Base-by-base conservation (phyloP, 2,797 vertebrate species). In the Vipera latastei region DNA sequence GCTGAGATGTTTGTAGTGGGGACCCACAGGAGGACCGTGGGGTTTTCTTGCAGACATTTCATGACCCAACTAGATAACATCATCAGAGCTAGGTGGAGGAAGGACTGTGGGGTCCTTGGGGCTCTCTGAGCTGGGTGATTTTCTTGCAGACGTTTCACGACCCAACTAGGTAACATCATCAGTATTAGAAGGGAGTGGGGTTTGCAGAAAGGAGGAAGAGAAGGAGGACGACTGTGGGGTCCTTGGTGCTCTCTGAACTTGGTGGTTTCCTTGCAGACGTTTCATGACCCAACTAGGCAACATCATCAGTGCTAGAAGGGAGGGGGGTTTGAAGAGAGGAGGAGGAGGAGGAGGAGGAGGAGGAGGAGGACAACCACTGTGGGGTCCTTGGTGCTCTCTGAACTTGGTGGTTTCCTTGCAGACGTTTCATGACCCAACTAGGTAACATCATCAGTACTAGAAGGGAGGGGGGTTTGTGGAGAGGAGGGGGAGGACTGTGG, bases 271-370 rank as follows among this genome's bases (percentile, higher is more conserved):
- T 65, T 5, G 61, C 61, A 14, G 26, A n/a, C 1, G 1, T 65
- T n/a, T 65, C 26, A 6, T 5, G 11, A 65, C 28, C 28, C 63
- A 65, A 2, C 12, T 65, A 65, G 63, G 12, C n/a, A 65, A 14
- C 28, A 6, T 14, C 63, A 65, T 65, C 63, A 65, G 63, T 5
- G 12, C 0, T 28, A 63, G 11, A n/a, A n/a, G 28, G 12, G 4
- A 14, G 12, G 6, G 12, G 12, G 12, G 26, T 13, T n/a, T n/a
- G 61, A 0, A 6, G 0, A 6, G 6, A 25, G 59, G 20, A 7
- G 59, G 59, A 25, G 6, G 59, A 60, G 56, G 6, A 7, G 51
- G 51, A 51, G 56, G 14, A 57, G 56, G 59, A 60, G 56, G 6
- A 7, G 51, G 51, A 51, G 56, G 14, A 57, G 56, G n/a, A n/a